Evolutionary conservation across 2,888 invertebrate genomes (phyloP).

Genomic region (Holacanthella duospinosa): DNA sequence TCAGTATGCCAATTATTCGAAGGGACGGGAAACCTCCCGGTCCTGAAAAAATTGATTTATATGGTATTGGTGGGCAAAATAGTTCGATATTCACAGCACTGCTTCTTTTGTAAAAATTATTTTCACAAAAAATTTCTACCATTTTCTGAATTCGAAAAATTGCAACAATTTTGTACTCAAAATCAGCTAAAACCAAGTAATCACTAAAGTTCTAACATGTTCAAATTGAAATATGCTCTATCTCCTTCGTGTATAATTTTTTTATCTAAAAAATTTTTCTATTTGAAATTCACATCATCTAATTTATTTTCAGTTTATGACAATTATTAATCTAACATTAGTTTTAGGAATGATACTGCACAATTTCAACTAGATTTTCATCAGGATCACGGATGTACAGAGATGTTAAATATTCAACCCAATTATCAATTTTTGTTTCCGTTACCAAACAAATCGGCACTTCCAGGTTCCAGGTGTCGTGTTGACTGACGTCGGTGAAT

Average conservation of each 20-base stretch:
- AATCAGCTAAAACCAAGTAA: neutral
- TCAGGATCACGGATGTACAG: slow-evolving; percentile 27
- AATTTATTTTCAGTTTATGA: no score
- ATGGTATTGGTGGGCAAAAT: neutral
- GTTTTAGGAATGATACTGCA: slow-evolving; percentile 12
- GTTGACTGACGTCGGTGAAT: no score
- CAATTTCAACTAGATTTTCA: slow-evolving; percentile 25
- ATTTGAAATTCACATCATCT: no score
- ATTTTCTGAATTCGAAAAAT: no score
- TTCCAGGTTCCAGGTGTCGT: slow-evolving; percentile 16
- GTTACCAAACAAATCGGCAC: slow-evolving; percentile 25
- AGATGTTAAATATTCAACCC: slow-evolving; percentile 19
- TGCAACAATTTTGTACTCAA: no score
- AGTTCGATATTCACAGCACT: neutral
- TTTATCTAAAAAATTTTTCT: no score
- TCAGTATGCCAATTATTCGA: neutral
- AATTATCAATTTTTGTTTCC: slow-evolving; percentile 12
- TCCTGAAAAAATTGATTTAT: neutral
- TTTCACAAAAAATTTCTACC: no score
- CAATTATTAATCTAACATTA: neutral
- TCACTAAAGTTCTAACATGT: no score
- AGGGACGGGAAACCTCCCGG: neutral
- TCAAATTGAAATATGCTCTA: no score
- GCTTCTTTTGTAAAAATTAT: neutral
- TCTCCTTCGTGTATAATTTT: no score